Evolutionary conservation across 2,888 invertebrate species (phyloP).

Genomic region (Anagyrus pseudococci): DNA sequence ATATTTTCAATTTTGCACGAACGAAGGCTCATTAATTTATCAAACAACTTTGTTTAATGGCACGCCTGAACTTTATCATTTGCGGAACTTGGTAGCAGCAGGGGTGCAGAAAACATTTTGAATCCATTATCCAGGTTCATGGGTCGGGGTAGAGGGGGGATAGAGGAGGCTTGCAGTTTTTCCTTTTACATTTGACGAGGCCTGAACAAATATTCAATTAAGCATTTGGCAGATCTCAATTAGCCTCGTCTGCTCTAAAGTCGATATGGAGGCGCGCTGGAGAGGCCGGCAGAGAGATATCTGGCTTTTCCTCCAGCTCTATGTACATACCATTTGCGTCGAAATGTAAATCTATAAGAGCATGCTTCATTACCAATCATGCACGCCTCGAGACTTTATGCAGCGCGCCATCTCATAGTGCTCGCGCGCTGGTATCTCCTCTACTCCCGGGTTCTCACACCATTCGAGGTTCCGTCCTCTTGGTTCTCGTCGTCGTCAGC

Average conservation of each 20-base stretch:
- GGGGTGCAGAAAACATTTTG: too few relatives aligned
- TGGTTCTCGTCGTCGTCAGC: too few relatives aligned
- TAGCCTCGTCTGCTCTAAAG: constrained; percentile 21
- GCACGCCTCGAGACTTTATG: constrained; percentile 35
- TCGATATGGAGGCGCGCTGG: neutral
- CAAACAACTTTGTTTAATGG: too few relatives aligned
- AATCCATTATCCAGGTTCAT: too few relatives aligned
- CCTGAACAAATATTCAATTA: constrained; percentile 35
- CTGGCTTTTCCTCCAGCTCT: constrained; percentile 8
- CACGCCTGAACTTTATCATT: too few relatives aligned
- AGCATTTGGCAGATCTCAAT: constrained; percentile 36
- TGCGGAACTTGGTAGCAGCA: too few relatives aligned
- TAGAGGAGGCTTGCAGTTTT: too few relatives aligned
- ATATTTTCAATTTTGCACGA: too few relatives aligned
- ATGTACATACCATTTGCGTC: neutral
- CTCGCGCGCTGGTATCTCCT: constrained; percentile 22
- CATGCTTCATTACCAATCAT: constrained; percentile 16
- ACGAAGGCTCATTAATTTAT: too few relatives aligned
- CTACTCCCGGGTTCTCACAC: constrained; percentile 16
- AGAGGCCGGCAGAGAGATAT: neutral
- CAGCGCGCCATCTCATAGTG: constrained; percentile 5
- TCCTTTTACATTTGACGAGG: too few relatives aligned
- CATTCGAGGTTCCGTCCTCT: constrained; percentile 35
- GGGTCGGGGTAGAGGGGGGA: too few relatives aligned
- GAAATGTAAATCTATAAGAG: constrained; percentile 33